These are phyloP conservation scores for Adineta ricciae DNA, from an alignment of 2,888 invertebrate species.

Conservation along the genomic window DNA sequence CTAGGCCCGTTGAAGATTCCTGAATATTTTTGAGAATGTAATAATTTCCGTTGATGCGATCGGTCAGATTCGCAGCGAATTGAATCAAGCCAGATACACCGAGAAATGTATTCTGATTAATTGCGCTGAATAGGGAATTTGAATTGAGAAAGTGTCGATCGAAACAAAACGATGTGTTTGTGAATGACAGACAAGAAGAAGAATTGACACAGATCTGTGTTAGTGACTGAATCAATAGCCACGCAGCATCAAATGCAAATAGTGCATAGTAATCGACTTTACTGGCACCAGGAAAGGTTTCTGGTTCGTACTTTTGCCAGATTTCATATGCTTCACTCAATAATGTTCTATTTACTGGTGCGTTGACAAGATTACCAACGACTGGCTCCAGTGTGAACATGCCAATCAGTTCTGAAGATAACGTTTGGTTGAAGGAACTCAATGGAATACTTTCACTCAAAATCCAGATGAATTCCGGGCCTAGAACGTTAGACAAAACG, in stretches of 20 bases:
- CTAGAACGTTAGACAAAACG: neutral
- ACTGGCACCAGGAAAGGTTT: neutral
- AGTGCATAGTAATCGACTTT: neutral
- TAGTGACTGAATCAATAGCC: no score
- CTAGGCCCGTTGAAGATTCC: neutral
- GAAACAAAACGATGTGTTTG: neutral
- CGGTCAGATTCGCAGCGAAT: neutral
- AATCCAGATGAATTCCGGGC: neutral
- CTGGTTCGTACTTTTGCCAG: neutral
- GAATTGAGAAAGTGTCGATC: neutral
- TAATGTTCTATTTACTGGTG: neutral
- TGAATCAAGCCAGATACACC: neutral
- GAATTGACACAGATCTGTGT: no score
- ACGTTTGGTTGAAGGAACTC: neutral
- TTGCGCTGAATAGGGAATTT: neutral
- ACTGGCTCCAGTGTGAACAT: neutral
- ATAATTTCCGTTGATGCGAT: neutral
- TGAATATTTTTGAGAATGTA: neutral
- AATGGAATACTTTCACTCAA: neutral
- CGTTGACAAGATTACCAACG: neutral
- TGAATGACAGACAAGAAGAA: neutral
- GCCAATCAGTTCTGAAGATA: neutral
- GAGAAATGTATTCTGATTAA: neutral
- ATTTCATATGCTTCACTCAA: neutral
- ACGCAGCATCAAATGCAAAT: neutral